phyloP scores from a whole-genome alignment of 2,797 vertebrate species.

The Numenius phaeopus region DNA sequence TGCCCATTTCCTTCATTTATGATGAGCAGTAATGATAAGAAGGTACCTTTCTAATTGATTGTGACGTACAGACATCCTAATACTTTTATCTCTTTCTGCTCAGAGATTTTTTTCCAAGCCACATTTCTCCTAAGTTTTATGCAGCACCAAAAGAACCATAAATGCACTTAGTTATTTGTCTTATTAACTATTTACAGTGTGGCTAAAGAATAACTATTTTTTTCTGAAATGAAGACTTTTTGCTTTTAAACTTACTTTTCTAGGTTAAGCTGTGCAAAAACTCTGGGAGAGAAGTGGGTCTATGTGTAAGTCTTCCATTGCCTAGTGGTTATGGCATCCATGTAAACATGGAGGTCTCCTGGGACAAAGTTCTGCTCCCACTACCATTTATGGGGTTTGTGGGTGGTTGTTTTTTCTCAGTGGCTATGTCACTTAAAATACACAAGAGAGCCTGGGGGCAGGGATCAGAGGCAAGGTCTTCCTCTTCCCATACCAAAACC shows the following conservation, averaged over 20 bases:
- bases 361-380: not conserved
- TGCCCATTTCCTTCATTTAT: constrained; percentile 32
- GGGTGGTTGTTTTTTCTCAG: not conserved
- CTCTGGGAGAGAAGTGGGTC: not conserved
- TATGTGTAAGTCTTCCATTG: not conserved
- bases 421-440: not conserved
- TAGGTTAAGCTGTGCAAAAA: not conserved
- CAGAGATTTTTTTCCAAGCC: constrained; percentile 11
- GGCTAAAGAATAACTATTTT: not conserved
- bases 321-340: not conserved
- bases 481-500: not conserved
- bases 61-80: constrained; percentile 37
- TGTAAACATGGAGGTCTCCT: not conserved
- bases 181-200: not conserved
- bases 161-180: not conserved
- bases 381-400: not conserved
- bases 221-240: not conserved
- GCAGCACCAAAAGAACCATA: not conserved
- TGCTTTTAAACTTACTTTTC: not conserved
- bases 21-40: constrained; percentile 58
- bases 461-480: not conserved
- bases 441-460: not conserved
- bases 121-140: not conserved
- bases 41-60: constrained; percentile 41
- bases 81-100: constrained; percentile 48